phyloP scores from a whole-genome alignment of 2,113 vertebrate genomes.

The Sapayoa aenigma region DNA sequence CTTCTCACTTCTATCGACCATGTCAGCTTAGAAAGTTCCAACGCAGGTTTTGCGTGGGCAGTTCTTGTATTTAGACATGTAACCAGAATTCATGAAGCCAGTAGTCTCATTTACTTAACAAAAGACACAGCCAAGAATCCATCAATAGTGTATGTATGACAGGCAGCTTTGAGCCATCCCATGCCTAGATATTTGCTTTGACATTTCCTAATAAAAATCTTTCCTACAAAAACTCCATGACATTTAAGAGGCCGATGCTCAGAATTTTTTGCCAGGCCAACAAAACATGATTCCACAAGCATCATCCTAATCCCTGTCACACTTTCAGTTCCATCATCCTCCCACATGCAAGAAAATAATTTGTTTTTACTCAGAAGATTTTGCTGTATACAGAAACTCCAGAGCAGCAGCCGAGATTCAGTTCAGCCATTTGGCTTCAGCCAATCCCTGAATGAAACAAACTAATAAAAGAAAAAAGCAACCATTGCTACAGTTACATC shows the following conservation, averaged over 20 bases:
- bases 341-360: background rate
- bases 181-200: slow-evolving; percentile 38
- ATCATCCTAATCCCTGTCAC: background rate
- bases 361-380: background rate
- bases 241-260: background rate
- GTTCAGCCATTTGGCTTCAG: background rate
- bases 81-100: slow-evolving; percentile 45
- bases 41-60: slow-evolving; percentile 61
- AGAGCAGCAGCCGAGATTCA: background rate
- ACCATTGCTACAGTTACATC: background rate
- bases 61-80: slow-evolving; percentile 40
- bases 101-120: slow-evolving; percentile 67
- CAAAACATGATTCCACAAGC: background rate
- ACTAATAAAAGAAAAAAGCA: background rate
- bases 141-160: slow-evolving; percentile 27
- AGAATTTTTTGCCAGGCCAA: background rate
- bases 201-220: slow-evolving; percentile 52
- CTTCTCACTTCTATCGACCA: slow-evolving; percentile 55
- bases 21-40: slow-evolving; percentile 50
- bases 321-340: background rate
- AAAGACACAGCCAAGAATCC: slow-evolving; percentile 63
- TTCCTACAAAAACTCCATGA: slow-evolving; percentile 3
- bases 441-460: background rate
- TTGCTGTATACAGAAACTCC: background rate
- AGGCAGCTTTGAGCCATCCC: slow-evolving; percentile 48